Evolutionary conservation across 2,888 invertebrate species (phyloP), one percentile per base, ranked within the genome.

Genomic region (Steinernema hermaphroditum): DNA sequence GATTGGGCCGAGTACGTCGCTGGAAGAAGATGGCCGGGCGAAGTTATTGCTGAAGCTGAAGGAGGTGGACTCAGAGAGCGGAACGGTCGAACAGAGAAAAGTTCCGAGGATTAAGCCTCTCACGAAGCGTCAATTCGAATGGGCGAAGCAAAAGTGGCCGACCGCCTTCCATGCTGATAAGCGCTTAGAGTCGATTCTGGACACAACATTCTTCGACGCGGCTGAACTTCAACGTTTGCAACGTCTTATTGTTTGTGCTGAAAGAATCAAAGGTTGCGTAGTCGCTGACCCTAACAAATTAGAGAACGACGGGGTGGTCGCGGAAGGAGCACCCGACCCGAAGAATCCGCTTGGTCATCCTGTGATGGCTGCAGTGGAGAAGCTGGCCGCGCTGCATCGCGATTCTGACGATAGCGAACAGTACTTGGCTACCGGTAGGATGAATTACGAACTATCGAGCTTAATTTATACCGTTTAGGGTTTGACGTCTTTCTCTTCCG

Each of bases 391-490:
- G 19, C 57, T 29, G 44, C 74, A 74, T 46, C n/a, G 54, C n/a
- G 24, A 22, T n/a, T 2, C 34, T 19, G 62, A 57, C 22, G 57
- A 57, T 2, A n/a, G 22, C 1, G 71, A 69, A n/a, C 69, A 74
- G 43, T 78, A 78, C 72, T 70, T 78, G 44, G 77, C 75, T 1
- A 77, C 78, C 6, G 78, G 77, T 70, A 68, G 19, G 29, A 24
- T 16, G 46, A 4, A 24, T 24, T 14, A 22, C 41, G 6, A 12
- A 16, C 19, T 9, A 16, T 54, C 32, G 41, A 69, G 62, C 22
- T 9, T n/a, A 43, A 50, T 70, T 14, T 32, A n/a, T 0, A 54
- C n/a, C 24, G 19, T 46, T 32, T 49, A 75, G 75, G 75, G n/a
- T 74, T 50, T n/a, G 76, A 78, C 68, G 75, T 74, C 1, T 69